phyloP scores from a whole-genome alignment of 2,113 vertebrate species.

The Cichladusa arquata region DNA sequence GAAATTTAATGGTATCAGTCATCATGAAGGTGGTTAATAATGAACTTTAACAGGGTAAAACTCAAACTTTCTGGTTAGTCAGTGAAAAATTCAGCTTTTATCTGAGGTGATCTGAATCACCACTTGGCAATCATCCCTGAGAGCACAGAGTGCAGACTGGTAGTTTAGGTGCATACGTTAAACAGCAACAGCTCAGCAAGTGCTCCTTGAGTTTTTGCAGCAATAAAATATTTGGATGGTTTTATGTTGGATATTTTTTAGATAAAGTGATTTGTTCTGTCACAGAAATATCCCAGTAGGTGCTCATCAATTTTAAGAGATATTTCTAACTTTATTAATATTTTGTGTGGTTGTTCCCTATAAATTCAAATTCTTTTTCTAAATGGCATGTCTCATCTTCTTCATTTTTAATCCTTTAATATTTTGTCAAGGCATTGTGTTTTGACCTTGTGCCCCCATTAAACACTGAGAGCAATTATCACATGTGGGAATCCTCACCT shows the following conservation, averaged over 20 bases:
- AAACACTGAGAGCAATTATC: background rate
- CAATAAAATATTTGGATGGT: background rate
- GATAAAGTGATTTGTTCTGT: background rate
- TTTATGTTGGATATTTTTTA: background rate
- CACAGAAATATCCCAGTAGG: background rate
- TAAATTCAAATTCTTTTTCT: background rate
- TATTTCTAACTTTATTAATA: background rate
- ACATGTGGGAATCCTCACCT: background rate
- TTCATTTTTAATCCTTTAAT: background rate
- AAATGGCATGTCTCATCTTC: background rate
- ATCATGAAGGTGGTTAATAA: background rate
- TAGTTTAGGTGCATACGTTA: background rate
- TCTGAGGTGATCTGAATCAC: background rate
- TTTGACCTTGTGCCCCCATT: background rate
- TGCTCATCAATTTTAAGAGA: background rate
- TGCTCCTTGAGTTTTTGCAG: background rate
- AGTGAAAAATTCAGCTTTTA: background rate
- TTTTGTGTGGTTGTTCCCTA: background rate
- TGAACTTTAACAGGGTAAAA: background rate
- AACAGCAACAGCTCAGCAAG: background rate
- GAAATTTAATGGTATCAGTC: background rate
- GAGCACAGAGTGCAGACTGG: background rate
- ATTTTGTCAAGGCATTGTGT: background rate
- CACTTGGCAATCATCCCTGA: background rate
- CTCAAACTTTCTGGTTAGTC: background rate